Base-by-base conservation (phyloP, 2,888 invertebrate genomes). In the Gnatocerus cornutus region DNA sequence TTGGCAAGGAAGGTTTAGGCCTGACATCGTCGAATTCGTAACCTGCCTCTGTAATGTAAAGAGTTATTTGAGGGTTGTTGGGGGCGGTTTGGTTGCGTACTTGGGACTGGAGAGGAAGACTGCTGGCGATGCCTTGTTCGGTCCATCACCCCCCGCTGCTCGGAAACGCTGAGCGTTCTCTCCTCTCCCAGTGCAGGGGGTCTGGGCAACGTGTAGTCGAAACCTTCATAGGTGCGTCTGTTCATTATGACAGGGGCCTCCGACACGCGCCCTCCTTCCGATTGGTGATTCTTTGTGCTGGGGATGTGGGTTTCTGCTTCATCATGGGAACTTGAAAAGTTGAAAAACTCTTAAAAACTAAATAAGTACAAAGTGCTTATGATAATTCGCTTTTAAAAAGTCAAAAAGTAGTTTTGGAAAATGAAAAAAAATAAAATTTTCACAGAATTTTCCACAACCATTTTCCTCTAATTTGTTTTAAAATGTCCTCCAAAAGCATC, bases 161-260 rank as follows among this genome's bases (percentile, higher is more conserved):
- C 83, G 6, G 83, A 81, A 56, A 77, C 71, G 71, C 79, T 80
- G 71, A 81, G 82, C 52, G 78, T 78, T 61, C 87, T 87, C 84
- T 91, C 91, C 88, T 91, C 89, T 88, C 93, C 94, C 82, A 93
- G 91, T 84, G 94, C 93, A 81, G 94, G 94, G 86, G 94, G 94
- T 88, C 94, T 89, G 84, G 93, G 93, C 85, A 91, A 90, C 87
- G 91, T 91, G 85, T 90, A 90, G 74, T 85, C 83, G 72, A 84
- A 85, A 69, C 72, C 76, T 70, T 81, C 82, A 80, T 83, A 77
- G 75, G 73, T 76, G 73, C 77, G 74, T 74, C 76, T 73, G 74
- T 75, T 82, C 83, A 83, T 83, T 75, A 80, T 75, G 79, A 78
- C 69, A 65, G 73, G 68, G 73, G 73, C 58, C 68, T 70, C 72